A percentile compares a stretch with the other conserved stretches of the same genome.
These are phyloP conservation scores for Monochamus alternatus DNA, from an alignment of 2,888 invertebrate genomes.

Conservation along the genomic window DNA sequence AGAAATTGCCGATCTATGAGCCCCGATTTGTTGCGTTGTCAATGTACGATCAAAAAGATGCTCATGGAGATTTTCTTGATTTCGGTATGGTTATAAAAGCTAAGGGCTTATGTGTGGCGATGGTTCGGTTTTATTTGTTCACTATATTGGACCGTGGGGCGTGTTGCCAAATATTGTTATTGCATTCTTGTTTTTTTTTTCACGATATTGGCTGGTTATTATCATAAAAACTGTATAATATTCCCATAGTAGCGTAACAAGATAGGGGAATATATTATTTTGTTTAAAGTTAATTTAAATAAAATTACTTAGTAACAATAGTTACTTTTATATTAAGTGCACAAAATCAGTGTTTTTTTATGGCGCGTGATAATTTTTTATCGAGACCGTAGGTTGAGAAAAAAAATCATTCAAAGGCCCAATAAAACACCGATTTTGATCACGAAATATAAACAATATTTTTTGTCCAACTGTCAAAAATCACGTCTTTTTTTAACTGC, in stretches of 20 bases:
- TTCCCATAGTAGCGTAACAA: not conserved
- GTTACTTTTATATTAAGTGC: too few species aligned
- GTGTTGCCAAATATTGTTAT: conserved; percentile 20
- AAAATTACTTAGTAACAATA: too few species aligned
- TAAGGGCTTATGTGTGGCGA: not conserved
- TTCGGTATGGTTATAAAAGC: conserved; percentile 32
- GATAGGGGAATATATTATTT: too few species aligned
- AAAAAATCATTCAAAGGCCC: too few species aligned
- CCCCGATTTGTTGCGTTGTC: conserved; percentile 68
- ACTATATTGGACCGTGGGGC: conserved; percentile 13
- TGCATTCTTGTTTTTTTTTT: not conserved
- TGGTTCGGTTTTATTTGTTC: conserved; percentile 23
- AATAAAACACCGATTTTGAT: too few species aligned
- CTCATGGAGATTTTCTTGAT: conserved; percentile 48
- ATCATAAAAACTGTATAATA: not conserved
- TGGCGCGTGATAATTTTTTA: too few species aligned
- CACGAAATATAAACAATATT: too few species aligned
- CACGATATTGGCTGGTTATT: conserved; percentile 2
- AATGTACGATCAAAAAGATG: conserved; percentile 54
- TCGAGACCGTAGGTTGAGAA: too few species aligned
- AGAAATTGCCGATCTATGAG: conserved; percentile 72
- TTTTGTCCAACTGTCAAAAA: too few species aligned
- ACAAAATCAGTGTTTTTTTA: too few species aligned
- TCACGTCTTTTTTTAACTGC: too few species aligned
- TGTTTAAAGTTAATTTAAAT: too few species aligned